phyloP scores from a whole-genome alignment of 2,888 invertebrate genomes.

The Aleiodes leptofemur region DNA sequence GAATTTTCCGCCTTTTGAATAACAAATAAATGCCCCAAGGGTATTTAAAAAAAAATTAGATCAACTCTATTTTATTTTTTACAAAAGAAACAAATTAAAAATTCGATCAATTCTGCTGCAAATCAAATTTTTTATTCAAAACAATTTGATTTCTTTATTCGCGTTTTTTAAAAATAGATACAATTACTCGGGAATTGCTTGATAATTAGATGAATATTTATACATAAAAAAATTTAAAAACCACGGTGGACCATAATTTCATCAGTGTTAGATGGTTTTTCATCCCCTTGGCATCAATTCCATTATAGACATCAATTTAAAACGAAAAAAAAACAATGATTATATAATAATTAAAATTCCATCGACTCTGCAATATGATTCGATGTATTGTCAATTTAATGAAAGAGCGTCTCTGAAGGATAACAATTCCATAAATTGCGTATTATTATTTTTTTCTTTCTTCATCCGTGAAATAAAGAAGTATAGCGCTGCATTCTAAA shows the following conservation, averaged over 20 bases:
- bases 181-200: neutral
- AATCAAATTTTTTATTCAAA: neutral
- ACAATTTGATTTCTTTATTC: constrained; percentile 12
- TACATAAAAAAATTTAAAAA: too few relatives aligned
- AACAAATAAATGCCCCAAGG: neutral
- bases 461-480: neutral
- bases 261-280: too few relatives aligned
- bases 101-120: neutral
- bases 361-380: constrained; percentile 29
- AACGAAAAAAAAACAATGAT: neutral
- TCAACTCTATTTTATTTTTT: constrained; percentile 9
- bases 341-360: constrained; percentile 4
- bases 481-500: constrained; percentile 14
- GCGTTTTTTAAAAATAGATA: neutral
- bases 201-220: too few relatives aligned
- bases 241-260: too few relatives aligned
- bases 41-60: neutral
- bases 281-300: neutral
- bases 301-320: neutral
- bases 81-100: neutral
- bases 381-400: constrained; percentile 57
- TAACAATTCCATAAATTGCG: constrained; percentile 2
- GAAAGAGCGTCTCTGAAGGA: constrained; percentile 28
- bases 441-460: constrained; percentile 13
- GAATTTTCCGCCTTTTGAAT: neutral